phyloP scores from a whole-genome alignment of 2,797 vertebrate genomes.

The Darevskia mixta region DNA sequence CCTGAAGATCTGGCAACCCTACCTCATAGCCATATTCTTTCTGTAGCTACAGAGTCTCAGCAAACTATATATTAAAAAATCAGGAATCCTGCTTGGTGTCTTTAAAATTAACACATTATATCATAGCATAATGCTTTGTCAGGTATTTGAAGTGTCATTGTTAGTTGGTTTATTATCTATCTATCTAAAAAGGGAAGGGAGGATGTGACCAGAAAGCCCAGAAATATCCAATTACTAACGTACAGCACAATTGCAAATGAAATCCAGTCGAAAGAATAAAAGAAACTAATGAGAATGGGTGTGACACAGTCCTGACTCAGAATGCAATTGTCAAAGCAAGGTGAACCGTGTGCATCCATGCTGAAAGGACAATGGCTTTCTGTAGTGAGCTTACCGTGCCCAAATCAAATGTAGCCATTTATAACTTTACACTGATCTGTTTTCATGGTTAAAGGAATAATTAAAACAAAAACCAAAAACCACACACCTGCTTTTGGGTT shows the following conservation, averaged over 20 bases:
- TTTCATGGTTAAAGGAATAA: constrained; percentile 1
- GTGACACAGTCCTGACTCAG: not conserved
- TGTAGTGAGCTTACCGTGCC: not conserved
- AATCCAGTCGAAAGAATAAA: not conserved
- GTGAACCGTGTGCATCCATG: not conserved
- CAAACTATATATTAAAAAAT: not conserved
- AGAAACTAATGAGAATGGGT: not conserved
- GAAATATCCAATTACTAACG: not conserved
- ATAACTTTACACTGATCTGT: constrained; percentile 12
- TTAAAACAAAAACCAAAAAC: constrained; percentile 28
- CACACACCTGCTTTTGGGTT: not conserved
- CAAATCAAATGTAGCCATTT: constrained; percentile 41
- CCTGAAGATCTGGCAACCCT: no score
- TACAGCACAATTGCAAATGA: not conserved
- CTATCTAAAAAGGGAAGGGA: not conserved
- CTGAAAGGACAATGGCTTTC: not conserved
- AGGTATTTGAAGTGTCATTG: not conserved
- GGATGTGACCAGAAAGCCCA: not conserved
- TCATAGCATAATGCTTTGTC: not conserved
- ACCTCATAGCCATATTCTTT: not conserved
- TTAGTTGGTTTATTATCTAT: not conserved
- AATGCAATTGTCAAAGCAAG: not conserved
- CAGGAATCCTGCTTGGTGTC: no score
- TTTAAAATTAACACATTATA: not conserved
- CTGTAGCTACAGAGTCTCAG: not conserved